Base-by-base conservation (phyloP, 2,113 vertebrate genomes). In the Panthera tigris region DNA sequence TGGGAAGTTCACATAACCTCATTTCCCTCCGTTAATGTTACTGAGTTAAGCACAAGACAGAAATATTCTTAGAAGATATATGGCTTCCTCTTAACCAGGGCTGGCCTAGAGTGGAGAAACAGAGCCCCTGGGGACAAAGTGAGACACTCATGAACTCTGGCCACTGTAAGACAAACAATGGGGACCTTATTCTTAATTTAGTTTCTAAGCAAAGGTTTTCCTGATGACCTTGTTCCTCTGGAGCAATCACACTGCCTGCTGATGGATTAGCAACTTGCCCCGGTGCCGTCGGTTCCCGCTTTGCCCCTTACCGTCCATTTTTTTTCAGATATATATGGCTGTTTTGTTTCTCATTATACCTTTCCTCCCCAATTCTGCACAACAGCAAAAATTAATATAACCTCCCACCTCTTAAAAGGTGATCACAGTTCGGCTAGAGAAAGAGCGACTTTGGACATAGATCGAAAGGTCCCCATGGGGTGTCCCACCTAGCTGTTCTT, bases 31-130 rank as follows among this genome's bases (percentile, higher is more conserved):
- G 87, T 57, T 94, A 96, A 92, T 94, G 92, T 97, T 97, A 94
- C 87, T 96, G 93, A 98, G 98, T 98, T 98, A 98, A 98, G 97
- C 96, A 98, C 91, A 80, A 98, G 97, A 90, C 97, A 98, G 98
- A 98, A 98, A 93, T 98, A 95, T 96, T 98, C 97, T 98, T 98
- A 97, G 98, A 98, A 98, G 97, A 98, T 86, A 94, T 94, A 98
- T 96, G 96, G 85, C 94, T 98, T 99, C 98, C 97, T 97, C 95
- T 98, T 92, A 79, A 92, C 97, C 93, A 97, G 97, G 91, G 83
- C 95, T 90, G 96, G 94, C 95, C 1, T 50, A 15, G 76, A 96
- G 94, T 66, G 69, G 80, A 96, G 87, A 83, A 97, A 69, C 33
- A 73, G 83, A 57, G n/a, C 48, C 96, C 79, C 84, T 29, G 6